Base-by-base conservation (phyloP, 2,797 vertebrate genomes). In the Cirrhinus mrigala region DNA sequence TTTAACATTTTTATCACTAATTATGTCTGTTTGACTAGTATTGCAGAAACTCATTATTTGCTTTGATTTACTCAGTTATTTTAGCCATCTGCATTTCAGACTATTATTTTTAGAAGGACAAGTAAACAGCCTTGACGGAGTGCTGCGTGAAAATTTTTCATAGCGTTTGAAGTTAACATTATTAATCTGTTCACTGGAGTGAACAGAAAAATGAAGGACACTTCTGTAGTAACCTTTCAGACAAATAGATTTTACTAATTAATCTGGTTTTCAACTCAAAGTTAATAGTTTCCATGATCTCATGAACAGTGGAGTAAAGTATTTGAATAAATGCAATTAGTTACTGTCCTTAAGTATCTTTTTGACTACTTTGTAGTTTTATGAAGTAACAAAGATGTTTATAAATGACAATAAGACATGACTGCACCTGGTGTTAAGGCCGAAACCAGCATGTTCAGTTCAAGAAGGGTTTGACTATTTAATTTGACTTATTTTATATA, bases 91-190 rank as follows among this genome's bases (percentile, higher is more conserved):
- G 11, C 46, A 66, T 66, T 80, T 80, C 6, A 20, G 60, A 40
- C 22, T 64, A 46, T 69, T 81, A 56, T 54, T 81, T 58, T 58
- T 71, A 70, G 52, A 12, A 20, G n/a, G 6, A 20, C 68, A 29
- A 20, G 14, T 70, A 71, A 69, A 70, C 22, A 46, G 46, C 29
- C 60, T 79, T 79, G 44, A 66, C 9, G 18, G 6, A 66, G n/a
- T n/a, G 27, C 33, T 11, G 20, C 27, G 16, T 68, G 15, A 33
- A 68, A 68, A 29, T 1, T 6, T 11, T 46, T 24, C 22, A 77
- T 44, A 37, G 10, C 1, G 0, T 80, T 37, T 68, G 22, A 82
- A 71, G 22, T 44, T 40, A 8, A 54, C 24, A 58, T 10, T 56
- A 52, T 68, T 58, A 20, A 15, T 27, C 48, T 58, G 2, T 22